Evolutionary conservation across 2,797 vertebrate genomes (phyloP).

Genomic region (Nasua narica): DNA sequence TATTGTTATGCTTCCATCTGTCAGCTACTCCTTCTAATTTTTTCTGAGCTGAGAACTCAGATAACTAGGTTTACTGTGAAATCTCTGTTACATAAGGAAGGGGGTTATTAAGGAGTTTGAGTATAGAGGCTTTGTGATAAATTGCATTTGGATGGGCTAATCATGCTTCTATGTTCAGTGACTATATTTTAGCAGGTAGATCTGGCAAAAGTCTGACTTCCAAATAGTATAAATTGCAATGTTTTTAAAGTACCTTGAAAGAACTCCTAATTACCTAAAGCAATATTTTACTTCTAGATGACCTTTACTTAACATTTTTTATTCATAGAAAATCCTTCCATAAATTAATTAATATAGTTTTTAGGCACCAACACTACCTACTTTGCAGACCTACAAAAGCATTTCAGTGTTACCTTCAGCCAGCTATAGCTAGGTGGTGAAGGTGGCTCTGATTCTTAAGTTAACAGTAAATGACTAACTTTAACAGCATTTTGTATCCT

Average conservation of each 20-base stretch:
- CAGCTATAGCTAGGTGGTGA: background rate
- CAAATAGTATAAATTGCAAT: background rate
- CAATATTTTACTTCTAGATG: background rate
- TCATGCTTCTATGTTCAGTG: background rate
- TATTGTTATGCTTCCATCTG: fast-evolving
- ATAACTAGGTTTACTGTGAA: background rate
- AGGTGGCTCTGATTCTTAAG: background rate
- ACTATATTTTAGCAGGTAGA: background rate
- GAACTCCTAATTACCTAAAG: background rate
- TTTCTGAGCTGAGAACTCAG: slow-evolving; percentile 6
- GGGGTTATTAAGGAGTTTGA: background rate
- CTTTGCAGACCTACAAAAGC: background rate
- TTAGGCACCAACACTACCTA: background rate
- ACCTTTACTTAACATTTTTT: background rate
- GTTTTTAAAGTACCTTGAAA: background rate
- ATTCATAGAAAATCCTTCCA: background rate
- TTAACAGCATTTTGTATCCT: background rate
- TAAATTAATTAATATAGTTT: background rate
- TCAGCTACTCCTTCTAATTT: background rate
- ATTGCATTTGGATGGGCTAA: background rate
- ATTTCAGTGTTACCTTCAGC: background rate
- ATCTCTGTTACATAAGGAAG: background rate
- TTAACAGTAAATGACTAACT: background rate
- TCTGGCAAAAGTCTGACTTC: background rate
- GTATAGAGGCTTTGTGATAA: background rate